These are phyloP conservation scores for Saguinus midas DNA, from an alignment of 2,113 vertebrate species.

Conservation along the genomic window DNA sequence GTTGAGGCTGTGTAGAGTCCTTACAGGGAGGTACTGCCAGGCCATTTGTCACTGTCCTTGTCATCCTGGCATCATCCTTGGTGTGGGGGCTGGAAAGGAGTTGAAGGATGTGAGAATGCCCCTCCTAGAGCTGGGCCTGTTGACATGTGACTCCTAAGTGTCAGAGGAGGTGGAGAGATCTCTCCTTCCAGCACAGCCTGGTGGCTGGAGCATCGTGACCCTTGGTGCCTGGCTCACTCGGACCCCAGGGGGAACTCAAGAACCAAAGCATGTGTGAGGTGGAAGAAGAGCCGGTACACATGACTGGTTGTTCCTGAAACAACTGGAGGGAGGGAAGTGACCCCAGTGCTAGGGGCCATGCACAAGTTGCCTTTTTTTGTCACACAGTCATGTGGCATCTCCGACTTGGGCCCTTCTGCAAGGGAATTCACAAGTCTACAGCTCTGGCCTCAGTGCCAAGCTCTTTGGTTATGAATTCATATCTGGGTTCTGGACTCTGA, in stretches of 20 bases:
- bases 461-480: not conserved
- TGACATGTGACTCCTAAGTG: not conserved
- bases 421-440: not conserved
- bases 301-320: not conserved
- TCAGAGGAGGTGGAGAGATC: not conserved
- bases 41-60: not conserved
- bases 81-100: not conserved
- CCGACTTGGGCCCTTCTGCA: not conserved
- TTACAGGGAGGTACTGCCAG: not conserved
- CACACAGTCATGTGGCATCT: not conserved
- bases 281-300: not conserved
- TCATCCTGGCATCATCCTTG: not conserved
- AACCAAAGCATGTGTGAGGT: not conserved
- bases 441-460: not conserved
- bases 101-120: not conserved
- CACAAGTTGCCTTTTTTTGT: not conserved
- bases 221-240: not conserved
- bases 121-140: not conserved
- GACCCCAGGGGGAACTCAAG: not conserved
- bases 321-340: not conserved
- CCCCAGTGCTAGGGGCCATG: not conserved
- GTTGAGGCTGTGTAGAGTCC: not conserved
- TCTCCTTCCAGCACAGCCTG: not conserved
- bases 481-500: not conserved
- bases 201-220: not conserved